A percentile compares a stretch with the other conserved stretches of the same genome.
phyloP scores from a whole-genome alignment of 2,888 invertebrate genomes.

The Athalia rosae region DNA sequence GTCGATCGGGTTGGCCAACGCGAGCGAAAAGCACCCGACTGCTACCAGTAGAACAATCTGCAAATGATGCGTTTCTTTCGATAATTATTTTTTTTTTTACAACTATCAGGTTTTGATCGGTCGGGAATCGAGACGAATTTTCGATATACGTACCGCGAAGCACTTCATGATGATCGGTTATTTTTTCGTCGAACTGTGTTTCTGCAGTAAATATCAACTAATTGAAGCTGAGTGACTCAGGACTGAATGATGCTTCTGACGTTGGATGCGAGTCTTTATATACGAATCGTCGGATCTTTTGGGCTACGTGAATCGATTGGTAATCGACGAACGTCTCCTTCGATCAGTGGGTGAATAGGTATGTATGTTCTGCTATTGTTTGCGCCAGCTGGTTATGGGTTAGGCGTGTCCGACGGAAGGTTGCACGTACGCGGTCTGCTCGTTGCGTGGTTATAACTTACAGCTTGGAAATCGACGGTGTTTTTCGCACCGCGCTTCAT shows the following conservation, averaged over 20 bases:
- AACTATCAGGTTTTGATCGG: neutral
- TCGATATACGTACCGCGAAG: slow-evolving; percentile 63
- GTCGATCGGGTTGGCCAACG: slow-evolving; percentile 62
- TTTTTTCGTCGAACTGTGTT: slow-evolving; percentile 50
- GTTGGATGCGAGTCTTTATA: slow-evolving; percentile 60
- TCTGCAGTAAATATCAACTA: slow-evolving; percentile 50
- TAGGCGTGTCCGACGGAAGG: slow-evolving; percentile 44
- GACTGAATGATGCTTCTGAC: slow-evolving; percentile 63
- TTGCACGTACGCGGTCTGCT: slow-evolving; percentile 32
- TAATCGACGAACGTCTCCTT: slow-evolving; percentile 36
- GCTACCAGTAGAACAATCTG: slow-evolving; percentile 62
- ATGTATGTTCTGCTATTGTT: slow-evolving; percentile 29
- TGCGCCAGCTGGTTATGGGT: slow-evolving; percentile 29
- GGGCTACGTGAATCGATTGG: slow-evolving; percentile 60
- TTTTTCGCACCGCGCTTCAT: slow-evolving; percentile 8
- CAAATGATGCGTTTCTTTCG: neutral
- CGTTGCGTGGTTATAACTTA: no score
- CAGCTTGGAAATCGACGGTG: neutral
- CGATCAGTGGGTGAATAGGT: slow-evolving; percentile 21
- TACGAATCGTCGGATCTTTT: slow-evolving; percentile 57
- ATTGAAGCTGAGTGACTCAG: neutral
- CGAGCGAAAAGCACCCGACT: slow-evolving; percentile 59
- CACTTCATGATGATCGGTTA: slow-evolving; percentile 66
- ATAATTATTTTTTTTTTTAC: neutral
- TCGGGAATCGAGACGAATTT: neutral